phyloP scores from a whole-genome alignment of 1,140 invertebrate species.

The Drepana arcuata region DNA sequence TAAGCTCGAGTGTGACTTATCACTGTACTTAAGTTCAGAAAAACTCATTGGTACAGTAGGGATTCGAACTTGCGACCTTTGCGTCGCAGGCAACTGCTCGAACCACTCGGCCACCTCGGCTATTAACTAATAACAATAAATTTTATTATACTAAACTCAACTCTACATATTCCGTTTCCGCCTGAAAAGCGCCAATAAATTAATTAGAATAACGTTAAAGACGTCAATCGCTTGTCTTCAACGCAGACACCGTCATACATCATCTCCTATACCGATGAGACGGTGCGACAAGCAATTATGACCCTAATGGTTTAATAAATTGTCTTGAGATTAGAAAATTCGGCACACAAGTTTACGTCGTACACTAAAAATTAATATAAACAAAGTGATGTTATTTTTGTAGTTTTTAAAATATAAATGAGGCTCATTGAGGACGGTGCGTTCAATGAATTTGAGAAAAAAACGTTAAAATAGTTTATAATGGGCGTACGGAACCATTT shows the following conservation, averaged over 20 bases:
- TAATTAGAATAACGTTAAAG: constrained; percentile 54
- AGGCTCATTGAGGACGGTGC: constrained; percentile 34
- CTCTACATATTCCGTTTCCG: constrained; percentile 37
- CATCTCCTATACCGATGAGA: constrained; percentile 16
- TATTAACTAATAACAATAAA: too few species aligned
- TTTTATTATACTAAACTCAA: constrained; percentile 9
- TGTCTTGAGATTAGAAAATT: constrained; percentile 26
- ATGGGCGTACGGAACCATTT: constrained; percentile 25
- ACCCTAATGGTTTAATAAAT: constrained; percentile 14
- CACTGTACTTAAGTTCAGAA: too few species aligned
- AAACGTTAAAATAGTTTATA: constrained; percentile 36
- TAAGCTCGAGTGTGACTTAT: too few species aligned
- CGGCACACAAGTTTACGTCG: constrained; percentile 28
- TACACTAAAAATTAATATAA: constrained; percentile 30
- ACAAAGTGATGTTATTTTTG: constrained; percentile 29
- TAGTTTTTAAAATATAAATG: constrained; percentile 32
- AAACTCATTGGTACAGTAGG: too few species aligned
- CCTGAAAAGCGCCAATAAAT: constrained; percentile 58
- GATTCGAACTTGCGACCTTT: too few species aligned
- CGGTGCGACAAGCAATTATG: constrained; percentile 15
- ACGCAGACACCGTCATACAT: constrained; percentile 29
- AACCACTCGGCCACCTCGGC: too few species aligned
- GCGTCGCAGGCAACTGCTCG: too few species aligned
- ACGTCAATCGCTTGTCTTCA: constrained; percentile 54
- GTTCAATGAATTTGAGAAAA: constrained; percentile 36